Evolutionary conservation across 1,140 invertebrate species (phyloP), one percentile per base, ranked within the genome.

Genomic region (Drosophila erecta): DNA sequence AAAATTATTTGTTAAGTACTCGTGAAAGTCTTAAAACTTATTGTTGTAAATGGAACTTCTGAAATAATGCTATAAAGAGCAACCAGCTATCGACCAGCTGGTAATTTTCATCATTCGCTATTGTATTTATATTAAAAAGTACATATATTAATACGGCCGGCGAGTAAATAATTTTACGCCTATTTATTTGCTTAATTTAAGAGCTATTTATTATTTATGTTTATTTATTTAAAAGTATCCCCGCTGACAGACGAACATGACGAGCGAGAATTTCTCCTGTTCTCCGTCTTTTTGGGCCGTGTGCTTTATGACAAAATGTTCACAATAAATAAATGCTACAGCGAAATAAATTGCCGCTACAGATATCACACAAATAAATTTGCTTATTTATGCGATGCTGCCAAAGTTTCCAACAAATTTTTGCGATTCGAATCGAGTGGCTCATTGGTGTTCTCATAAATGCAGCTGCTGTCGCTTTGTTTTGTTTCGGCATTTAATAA

Each of bases 271-370:
- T 65, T 54, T 74, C 64, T 24, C 27, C 51, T 43, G 22, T 2
- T 30, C 41, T 15, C 58, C 17, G 24, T 40, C 58, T 33, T 27
- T 17, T 35, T 30, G n/a, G 22, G 41, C 44, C 56, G 5, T 67
- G 55, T 87, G 79, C 65, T 86, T 86, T 87, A 87, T 86, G 81
- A 83, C 83, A 75, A 86, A 86, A 87, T 81, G 81, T 81, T 76
- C 77, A 70, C 57, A 81, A 85, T 85, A 85, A 85, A 85, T 85
- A 80, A 84, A 73, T 72, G 65, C 50, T 57, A 69, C 61, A 86
- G 41, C 62, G 60, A 70, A 56, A 79, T 87, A 81, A 86, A 86
- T 86, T 79, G 72, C 49, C 76, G 10, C 64, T 60, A 66, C 66
- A 70, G 69, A 81, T 74, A 86, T 59, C 43, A 55, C 37, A 64